Base-by-base conservation (phyloP, 2,797 vertebrate genomes). In the Acipenser oxyrinchus region DNA sequence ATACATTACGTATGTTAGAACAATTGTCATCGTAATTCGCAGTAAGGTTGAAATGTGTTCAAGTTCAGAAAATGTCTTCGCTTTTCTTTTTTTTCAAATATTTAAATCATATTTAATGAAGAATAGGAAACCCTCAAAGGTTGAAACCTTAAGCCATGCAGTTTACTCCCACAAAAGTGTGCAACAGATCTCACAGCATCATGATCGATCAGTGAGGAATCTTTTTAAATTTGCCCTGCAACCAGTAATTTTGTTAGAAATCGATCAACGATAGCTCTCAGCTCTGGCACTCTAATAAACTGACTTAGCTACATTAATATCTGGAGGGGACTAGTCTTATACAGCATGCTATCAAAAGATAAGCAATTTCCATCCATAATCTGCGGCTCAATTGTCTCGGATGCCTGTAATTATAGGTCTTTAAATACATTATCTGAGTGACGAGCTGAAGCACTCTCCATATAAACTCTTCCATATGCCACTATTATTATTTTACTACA, bases 341-440 rank as follows among this genome's bases (percentile, higher is more conserved):
- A 13, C 55, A 58, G 55, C 15, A 13, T 15, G 55, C 55, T 13
- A 13, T 58, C 6, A 58, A 58, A 58, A 58, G 55, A 58, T 58
- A 58, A 58, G 55, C 55, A 58, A 58, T 58, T 58, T 58, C 12
- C 12, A 58, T 58, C 55, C 12, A 58, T 58, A 13, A 58, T 58
- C 55, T 58, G 55, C 12, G 3, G 12, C 55, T 13, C n/a, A 58
- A 58, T 58, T 58, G 55, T 58, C 55, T 58, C 1, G 55, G 12
- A 58, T n/a, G 55, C 55, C 55, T n/a, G 10, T 58, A n/a, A 58
- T 58, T 58, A n/a, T 13, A 58, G 11, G 15, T 2, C 12, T n/a
- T n/a, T n/a, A 11, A 58, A 58, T 58, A 58, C 2, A n/a, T 11
- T 58, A 58, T 58, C 55, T 58, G 12, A 7, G 12, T 58, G 55